Evolutionary conservation across 2,888 invertebrate species (phyloP).

Genomic region (Himalopsyche tibetana): DNA sequence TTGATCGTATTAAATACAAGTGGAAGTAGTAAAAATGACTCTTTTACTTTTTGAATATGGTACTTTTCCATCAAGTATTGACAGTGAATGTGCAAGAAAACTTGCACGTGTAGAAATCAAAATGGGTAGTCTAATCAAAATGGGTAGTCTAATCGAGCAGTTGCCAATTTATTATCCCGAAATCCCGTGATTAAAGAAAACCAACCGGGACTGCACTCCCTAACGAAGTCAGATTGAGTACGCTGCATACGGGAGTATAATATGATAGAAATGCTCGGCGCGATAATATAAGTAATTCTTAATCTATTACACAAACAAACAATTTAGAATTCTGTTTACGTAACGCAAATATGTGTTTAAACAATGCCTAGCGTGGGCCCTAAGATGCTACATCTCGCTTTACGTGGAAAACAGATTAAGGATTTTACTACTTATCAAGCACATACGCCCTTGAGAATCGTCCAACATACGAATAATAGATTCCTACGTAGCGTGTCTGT

Average conservation of each 20-base stretch:
- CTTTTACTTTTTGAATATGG: too few species aligned
- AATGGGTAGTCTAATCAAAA: too few species aligned
- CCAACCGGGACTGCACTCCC: too few species aligned
- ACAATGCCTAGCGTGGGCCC: not conserved
- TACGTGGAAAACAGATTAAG: conserved; percentile 30
- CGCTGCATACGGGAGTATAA: not conserved
- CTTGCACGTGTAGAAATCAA: too few species aligned
- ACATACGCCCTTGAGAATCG: not conserved
- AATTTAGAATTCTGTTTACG: conserved; percentile 34
- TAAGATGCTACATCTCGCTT: conserved; percentile 7
- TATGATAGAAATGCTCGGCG: not conserved
- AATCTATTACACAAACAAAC: conserved; percentile 27
- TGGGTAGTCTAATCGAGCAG: too few species aligned
- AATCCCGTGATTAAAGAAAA: too few species aligned
- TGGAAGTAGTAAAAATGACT: too few species aligned
- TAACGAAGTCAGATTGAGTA: too few species aligned
- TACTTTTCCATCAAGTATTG: too few species aligned
- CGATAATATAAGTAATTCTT: conserved; percentile 30
- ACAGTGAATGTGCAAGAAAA: too few species aligned
- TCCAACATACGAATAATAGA: conserved; percentile 12
- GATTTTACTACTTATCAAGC: not conserved
- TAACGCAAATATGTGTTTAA: conserved; percentile 9
- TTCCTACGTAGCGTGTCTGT: not conserved
- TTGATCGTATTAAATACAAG: too few species aligned
- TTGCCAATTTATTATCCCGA: too few species aligned